A percentile compares a stretch with the other conserved stretches of the same genome.
Evolutionary conservation across 92 coral and sea anemone genomes (phyloP).

Genomic region (Pocillopora grandis): DNA sequence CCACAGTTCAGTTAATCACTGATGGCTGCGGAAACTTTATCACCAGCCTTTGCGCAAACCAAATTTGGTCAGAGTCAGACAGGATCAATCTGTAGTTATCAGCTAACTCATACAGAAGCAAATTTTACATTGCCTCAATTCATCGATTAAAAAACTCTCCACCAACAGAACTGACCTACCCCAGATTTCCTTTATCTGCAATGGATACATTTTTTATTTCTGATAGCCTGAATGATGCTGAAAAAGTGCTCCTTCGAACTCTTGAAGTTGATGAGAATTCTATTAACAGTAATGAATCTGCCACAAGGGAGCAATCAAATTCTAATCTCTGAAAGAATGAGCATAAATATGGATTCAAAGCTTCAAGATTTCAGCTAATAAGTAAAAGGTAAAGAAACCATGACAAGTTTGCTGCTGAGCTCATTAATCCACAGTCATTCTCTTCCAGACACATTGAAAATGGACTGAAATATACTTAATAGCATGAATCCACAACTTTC

Average conservation of each 20-base stretch:
- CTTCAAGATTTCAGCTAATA: constrained; percentile 49
- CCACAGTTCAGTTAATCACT: constrained; percentile 16
- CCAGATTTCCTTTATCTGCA: constrained; percentile 43
- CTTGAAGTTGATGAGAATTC: constrained; percentile 17
- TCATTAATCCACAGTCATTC: constrained; percentile 28
- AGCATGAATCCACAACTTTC: constrained; percentile 45
- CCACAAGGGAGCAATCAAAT: constrained; percentile 37
- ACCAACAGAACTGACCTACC: constrained; percentile 39
- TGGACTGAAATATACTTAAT: constrained; percentile 49
- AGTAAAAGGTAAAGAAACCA: constrained; percentile 43
- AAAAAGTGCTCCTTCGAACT: not conserved
- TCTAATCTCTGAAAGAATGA: constrained; percentile 40
- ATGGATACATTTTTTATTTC: constrained; percentile 3
- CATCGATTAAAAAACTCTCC: not conserved
- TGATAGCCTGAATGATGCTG: not conserved
- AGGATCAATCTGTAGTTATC: constrained; percentile 48
- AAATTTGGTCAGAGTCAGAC: constrained; percentile 30
- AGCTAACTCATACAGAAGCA: constrained; percentile 55
- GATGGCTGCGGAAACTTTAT: constrained; percentile 1
- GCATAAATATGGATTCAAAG: constrained; percentile 34
- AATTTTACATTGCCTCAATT: constrained; percentile 50
- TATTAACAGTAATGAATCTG: constrained; percentile 44
- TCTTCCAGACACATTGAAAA: constrained; percentile 30
- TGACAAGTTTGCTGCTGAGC: constrained; percentile 24
- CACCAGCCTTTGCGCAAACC: constrained; percentile 3